phyloP scores from a whole-genome alignment of 2,888 invertebrate species.

The Neoscelio sp. region DNA sequence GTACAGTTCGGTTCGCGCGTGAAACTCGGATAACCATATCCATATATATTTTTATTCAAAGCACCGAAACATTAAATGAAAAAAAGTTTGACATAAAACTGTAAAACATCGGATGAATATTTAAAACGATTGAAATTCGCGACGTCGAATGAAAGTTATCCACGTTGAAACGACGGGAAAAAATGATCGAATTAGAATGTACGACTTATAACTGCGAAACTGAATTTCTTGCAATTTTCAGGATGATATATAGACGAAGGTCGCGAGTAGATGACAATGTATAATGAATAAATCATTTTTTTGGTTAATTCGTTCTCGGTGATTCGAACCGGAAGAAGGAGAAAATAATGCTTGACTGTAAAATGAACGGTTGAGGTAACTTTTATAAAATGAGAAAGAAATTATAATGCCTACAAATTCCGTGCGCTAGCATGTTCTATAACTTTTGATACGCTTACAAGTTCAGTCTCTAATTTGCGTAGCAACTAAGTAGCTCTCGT shows the following conservation, averaged over 20 bases:
- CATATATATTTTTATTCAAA: constrained; percentile 33
- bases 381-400: constrained; percentile 42
- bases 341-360: constrained; percentile 20
- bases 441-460: constrained; percentile 64
- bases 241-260: not conserved
- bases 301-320: not conserved
- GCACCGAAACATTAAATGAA: constrained; percentile 42
- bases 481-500: constrained; percentile 59
- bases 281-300: constrained; percentile 2
- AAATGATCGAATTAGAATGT: not conserved
- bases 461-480: constrained; percentile 62
- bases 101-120: constrained; percentile 42
- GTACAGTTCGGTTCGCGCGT: constrained; percentile 21
- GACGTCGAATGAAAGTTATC: constrained; percentile 26
- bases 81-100: constrained; percentile 44
- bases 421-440: constrained; percentile 43
- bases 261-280: not conserved
- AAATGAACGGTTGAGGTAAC: constrained; percentile 8
- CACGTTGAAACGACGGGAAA: constrained; percentile 3
- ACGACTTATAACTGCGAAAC: constrained; percentile 15
- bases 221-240: constrained; percentile 7
- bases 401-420: constrained; percentile 50
- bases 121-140: constrained; percentile 27
- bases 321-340: constrained; percentile 18
- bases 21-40: constrained; percentile 27